Evolutionary conservation across 2,888 invertebrate species (phyloP).

Genomic region (Hydropsyche betteni): DNA sequence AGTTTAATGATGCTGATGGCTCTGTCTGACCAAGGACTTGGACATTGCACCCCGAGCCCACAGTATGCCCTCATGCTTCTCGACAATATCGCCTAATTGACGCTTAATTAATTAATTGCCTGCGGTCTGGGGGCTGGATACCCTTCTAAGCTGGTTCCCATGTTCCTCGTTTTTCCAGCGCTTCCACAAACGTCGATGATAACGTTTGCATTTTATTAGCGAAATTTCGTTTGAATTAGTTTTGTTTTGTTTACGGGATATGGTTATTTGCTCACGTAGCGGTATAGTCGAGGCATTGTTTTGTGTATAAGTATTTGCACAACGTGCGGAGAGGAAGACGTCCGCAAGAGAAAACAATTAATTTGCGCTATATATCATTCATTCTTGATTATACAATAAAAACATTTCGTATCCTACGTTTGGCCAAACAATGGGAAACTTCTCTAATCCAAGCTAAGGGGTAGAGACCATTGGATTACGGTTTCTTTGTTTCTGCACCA

Average conservation of each 20-base stretch:
- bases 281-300: too few relatives aligned
- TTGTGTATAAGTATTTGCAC: too few relatives aligned
- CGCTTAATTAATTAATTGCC: constrained; percentile 1
- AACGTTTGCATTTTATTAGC: not conserved
- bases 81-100: constrained; percentile 11
- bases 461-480: not conserved
- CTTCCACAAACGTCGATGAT: not conserved
- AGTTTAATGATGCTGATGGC: too few relatives aligned
- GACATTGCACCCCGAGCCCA: too few relatives aligned
- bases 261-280: too few relatives aligned
- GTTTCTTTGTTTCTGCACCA: constrained; percentile 13
- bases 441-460: constrained; percentile 22
- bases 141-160: too few relatives aligned
- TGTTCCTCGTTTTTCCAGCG: too few relatives aligned
- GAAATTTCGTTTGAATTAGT: too few relatives aligned
- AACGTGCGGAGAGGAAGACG: too few relatives aligned
- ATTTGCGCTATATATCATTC: constrained; percentile 8
- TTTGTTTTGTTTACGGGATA: too few relatives aligned
- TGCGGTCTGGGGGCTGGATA: not conserved
- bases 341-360: not conserved
- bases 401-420: constrained; percentile 2
- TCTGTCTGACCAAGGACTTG: too few relatives aligned
- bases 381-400: not conserved
- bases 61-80: too few relatives aligned
- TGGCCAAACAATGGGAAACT: constrained; percentile 3